phyloP scores from a whole-genome alignment of 2,888 invertebrate genomes.

The Drosophila infuscata region DNA sequence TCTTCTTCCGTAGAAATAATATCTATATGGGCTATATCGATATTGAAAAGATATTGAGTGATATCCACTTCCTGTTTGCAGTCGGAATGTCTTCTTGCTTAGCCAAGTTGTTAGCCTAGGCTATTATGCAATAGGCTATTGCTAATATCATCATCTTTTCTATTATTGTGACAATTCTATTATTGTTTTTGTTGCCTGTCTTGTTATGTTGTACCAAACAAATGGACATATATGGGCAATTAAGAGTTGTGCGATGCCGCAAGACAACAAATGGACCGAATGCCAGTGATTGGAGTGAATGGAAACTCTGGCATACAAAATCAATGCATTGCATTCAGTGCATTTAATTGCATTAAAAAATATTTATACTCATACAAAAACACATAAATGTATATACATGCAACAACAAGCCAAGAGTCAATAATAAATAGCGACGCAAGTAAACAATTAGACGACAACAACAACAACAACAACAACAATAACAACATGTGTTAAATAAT shows the following conservation, averaged over 20 bases:
- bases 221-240: not conserved
- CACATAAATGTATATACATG: not conserved
- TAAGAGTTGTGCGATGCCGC: not conserved
- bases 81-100: not conserved
- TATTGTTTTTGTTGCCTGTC: not conserved
- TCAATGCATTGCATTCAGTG: constrained; percentile 12
- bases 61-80: not conserved
- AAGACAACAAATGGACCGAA: not conserved
- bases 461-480: not conserved
- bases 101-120: not conserved
- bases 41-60: not conserved
- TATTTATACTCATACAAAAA: not conserved
- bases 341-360: constrained; percentile 34
- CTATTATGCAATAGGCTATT: not conserved
- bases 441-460: constrained; percentile 31
- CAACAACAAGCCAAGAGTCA: constrained; percentile 1
- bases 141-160: not conserved
- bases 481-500: constrained; percentile 26
- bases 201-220: not conserved
- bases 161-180: not conserved
- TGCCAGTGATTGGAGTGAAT: not conserved
- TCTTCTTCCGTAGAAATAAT: not conserved
- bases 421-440: constrained; percentile 9
- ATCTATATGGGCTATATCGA: not conserved
- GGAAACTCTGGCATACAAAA: constrained; percentile 6